Base-by-base conservation (phyloP, 2,113 vertebrate species). In the Meleagris gallopavo region DNA sequence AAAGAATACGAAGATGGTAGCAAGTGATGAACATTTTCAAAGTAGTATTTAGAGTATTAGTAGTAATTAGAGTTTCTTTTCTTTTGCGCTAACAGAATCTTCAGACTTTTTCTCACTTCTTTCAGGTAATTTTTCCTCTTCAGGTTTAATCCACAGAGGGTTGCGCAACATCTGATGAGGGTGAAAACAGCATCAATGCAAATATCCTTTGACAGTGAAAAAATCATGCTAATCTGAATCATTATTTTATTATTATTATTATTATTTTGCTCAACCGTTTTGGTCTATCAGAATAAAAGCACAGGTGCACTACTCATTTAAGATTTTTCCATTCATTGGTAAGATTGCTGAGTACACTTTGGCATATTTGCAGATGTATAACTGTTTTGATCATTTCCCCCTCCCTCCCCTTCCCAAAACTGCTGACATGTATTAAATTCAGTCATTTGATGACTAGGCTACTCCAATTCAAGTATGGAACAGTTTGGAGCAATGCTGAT, bases 151-250 rank as follows among this genome's bases (percentile, higher is more conserved):
- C 97, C 97, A 96, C 2, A 93, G 95, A 88, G 96, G 87, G 73
- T 91, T 94, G 74, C 93, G 93, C 57, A 96, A 88, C 58, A 98
- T 97, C 98, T 98, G 97, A 32, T 38, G 94, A 70, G 90, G 85
- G 54, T 74, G 27, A 96, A 61, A 95, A 96, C 0, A 83, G 40
- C 32, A 88, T 93, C 70, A 86, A 13, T 34, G 34, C 88, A 83
- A 96, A 43, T 16, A 57, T 0, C 22, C 24, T 64, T 58, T 65
- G 34, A 18, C 6, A 74, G 7, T 18, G 41, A 50, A 92, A 83
- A 90, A 38, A n/a, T 12, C 21, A 41, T 30, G 5, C 9, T 24
- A 62, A n/a, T 54, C 18, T 67, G n/a, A 58, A 54, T 71, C 36
- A 24, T 61, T 61, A 10, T 25, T 25, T 58, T 27, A 20, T 61